Evolutionary conservation across 2,797 vertebrate species (phyloP).

Genomic region (Neosalanx taihuensis): DNA sequence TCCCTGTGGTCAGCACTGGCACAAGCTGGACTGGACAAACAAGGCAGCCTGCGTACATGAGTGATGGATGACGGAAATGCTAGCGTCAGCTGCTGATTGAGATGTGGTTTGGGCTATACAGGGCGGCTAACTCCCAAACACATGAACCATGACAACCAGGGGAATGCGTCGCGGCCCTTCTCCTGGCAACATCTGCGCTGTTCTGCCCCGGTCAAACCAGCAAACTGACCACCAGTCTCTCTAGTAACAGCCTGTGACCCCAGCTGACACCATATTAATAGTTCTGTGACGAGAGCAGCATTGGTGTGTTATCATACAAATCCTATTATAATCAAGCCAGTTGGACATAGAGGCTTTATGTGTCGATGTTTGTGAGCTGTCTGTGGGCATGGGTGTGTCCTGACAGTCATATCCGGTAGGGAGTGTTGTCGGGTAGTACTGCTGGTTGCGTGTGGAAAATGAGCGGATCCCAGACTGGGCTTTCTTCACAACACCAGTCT

Average conservation of each 20-base stretch:
- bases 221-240: background rate
- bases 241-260: constrained; percentile 10
- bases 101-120: background rate
- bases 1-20: constrained; percentile 6
- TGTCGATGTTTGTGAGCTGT: constrained; percentile 13
- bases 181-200: background rate
- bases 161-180: background rate
- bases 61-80: constrained; percentile 8
- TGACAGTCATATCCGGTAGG: background rate
- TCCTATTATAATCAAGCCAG: constrained; percentile 6
- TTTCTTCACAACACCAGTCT: constrained; percentile 1
- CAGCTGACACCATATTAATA: background rate
- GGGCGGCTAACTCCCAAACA: background rate
- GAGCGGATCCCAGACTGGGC: constrained; percentile 10
- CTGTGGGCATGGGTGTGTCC: constrained; percentile 15
- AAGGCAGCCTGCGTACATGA: constrained; percentile 10
- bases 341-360: background rate
- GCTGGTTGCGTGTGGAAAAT: constrained; percentile 10
- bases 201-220: background rate
- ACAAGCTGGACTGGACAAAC: background rate
- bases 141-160: background rate
- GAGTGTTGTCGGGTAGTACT: background rate
- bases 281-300: background rate
- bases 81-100: constrained; percentile 4
- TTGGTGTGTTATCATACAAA: background rate